Conservation (phyloP, 2,888 invertebrate genomes). For the Hofmannophila pseudospretella region DNA sequence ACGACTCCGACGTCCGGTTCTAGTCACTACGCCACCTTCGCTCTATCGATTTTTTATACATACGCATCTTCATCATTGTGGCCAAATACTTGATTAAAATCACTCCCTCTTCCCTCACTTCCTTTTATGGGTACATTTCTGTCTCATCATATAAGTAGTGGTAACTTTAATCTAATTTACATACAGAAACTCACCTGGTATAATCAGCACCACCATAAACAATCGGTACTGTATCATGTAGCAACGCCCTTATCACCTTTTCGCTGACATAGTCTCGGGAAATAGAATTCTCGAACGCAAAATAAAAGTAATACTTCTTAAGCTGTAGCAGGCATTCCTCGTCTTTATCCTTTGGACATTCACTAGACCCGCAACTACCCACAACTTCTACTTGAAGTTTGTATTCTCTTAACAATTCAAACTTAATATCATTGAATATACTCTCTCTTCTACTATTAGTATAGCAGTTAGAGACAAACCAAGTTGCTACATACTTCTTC, state of each 20-base stretch:
- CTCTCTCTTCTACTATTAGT: slow-evolving; percentile 18
- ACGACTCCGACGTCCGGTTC: too few relatives aligned
- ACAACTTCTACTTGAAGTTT: slow-evolving; percentile 21
- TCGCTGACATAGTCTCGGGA: slow-evolving; percentile 46
- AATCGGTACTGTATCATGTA: slow-evolving; percentile 74
- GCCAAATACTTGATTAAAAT: too few relatives aligned
- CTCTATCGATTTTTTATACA: too few relatives aligned
- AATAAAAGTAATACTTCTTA: slow-evolving; percentile 46
- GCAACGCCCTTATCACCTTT: slow-evolving; percentile 24
- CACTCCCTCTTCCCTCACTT: too few relatives aligned
- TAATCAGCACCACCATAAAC: slow-evolving; percentile 75
- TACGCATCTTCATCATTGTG: too few relatives aligned
- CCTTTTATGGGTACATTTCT: too few relatives aligned
- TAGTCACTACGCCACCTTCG: too few relatives aligned
- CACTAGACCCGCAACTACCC: slow-evolving; percentile 20
- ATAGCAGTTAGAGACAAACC: slow-evolving; percentile 29
- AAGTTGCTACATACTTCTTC: slow-evolving; percentile 26
- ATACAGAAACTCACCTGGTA: slow-evolving; percentile 22
- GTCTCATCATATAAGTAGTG: too few relatives aligned
- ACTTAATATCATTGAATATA: slow-evolving; percentile 15
- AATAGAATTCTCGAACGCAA: slow-evolving; percentile 52
- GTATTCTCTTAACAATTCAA: slow-evolving; percentile 16
- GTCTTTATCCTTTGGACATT: slow-evolving; percentile 20
- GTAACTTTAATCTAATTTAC: too few relatives aligned
- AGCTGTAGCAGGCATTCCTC: slow-evolving; percentile 31